These are phyloP conservation scores for Trachymyrmex cornetzi DNA, from an alignment of 1,140 invertebrate genomes.

Conservation along the genomic window DNA sequence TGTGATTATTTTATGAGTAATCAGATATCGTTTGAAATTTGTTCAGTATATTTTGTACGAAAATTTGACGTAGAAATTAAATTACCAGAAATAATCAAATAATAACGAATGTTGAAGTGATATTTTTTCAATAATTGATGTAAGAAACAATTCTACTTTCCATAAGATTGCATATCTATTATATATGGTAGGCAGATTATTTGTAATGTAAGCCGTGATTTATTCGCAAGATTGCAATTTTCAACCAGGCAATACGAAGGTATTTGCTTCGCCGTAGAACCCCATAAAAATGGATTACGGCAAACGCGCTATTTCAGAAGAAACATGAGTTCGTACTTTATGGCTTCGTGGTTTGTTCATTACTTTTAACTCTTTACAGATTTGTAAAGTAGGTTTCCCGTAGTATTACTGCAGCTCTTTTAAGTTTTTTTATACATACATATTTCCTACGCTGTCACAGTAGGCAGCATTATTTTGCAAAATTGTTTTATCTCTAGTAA, in stretches of 20 bases:
- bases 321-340: slow-evolving; percentile 44
- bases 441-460: background rate
- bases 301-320: slow-evolving; percentile 12
- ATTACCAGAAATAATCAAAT: background rate
- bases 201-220: slow-evolving; percentile 33
- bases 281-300: slow-evolving; percentile 43
- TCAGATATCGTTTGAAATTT: background rate
- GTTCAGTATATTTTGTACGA: background rate
- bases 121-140: background rate
- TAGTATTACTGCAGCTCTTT: background rate
- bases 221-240: slow-evolving; percentile 52
- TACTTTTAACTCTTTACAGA: slow-evolving; percentile 46
- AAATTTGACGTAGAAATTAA: background rate
- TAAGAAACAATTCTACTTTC: background rate
- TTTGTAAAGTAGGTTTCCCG: slow-evolving; percentile 7
- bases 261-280: slow-evolving; percentile 20
- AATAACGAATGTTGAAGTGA: background rate
- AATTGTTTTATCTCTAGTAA: background rate
- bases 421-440: background rate
- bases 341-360: slow-evolving; percentile 28
- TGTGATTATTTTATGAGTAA: background rate
- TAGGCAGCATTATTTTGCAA: background rate
- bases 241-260: background rate
- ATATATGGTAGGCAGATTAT: slow-evolving; percentile 28
- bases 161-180: background rate